These are phyloP conservation scores for Xiphophorus maculatus DNA, from an alignment of 2,113 vertebrate species.

Conservation along the genomic window DNA sequence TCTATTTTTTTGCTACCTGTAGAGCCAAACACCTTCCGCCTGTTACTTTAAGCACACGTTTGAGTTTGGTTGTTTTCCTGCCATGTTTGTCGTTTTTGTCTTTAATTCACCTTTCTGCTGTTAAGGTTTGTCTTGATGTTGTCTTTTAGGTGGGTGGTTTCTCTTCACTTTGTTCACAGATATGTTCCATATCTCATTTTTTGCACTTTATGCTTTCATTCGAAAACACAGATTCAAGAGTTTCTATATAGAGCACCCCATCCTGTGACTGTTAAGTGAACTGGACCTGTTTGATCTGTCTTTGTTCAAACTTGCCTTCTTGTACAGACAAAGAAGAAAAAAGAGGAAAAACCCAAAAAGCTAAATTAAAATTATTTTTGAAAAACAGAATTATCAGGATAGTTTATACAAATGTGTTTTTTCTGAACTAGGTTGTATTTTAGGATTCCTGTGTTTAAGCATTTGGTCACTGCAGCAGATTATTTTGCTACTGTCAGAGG, in stretches of 20 bases:
- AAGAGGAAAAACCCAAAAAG: conserved; percentile 7
- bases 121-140: not conserved
- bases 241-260: conserved; percentile 2
- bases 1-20: conserved; percentile 42
- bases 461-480: not conserved
- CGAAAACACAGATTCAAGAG: conserved; percentile 31
- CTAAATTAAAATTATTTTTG: conserved; percentile 65
- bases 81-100: conserved; percentile 9
- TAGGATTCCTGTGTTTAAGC: conserved; percentile 13
- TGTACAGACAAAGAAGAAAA: conserved; percentile 37
- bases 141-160: conserved; percentile 18
- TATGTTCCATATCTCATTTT: conserved; percentile 30
- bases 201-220: conserved; percentile 66
- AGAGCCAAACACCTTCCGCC: conserved; percentile 50
- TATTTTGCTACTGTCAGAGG: not conserved
- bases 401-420: conserved; percentile 51
- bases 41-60: conserved; percentile 7
- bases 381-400: conserved; percentile 36
- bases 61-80: conserved; percentile 14
- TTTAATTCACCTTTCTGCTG: not conserved
- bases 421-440: conserved; percentile 55
- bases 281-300: conserved; percentile 63
- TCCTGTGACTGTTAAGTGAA: conserved; percentile 66
- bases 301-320: conserved; percentile 70
- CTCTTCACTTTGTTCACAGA: conserved; percentile 1